A percentile compares a stretch with the other conserved stretches of the same genome.
Conservation (phyloP, 2,113 vertebrate genomes). For the Excalfactoria chinensis region DNA sequence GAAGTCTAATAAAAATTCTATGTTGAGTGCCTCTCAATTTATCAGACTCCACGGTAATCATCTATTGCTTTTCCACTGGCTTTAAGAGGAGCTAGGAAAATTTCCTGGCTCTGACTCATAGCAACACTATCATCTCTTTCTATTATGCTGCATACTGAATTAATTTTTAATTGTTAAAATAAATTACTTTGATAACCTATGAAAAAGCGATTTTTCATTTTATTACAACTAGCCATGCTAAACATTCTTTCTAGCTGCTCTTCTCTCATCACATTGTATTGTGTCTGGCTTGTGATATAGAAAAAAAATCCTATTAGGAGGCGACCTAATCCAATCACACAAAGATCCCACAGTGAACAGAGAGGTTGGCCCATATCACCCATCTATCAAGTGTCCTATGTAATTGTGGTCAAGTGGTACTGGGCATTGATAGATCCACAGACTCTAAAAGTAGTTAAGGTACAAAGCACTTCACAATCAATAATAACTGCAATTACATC, state of each 20-base stretch:
- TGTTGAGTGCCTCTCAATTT: background rate
- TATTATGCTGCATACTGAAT: background rate
- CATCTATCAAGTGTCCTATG: background rate
- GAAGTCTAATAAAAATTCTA: background rate
- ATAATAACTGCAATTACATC: background rate
- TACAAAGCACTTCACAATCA: background rate
- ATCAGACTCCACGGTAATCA: background rate
- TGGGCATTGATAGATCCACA: background rate
- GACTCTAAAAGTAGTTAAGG: background rate
- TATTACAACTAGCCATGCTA: background rate
- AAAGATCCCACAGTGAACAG: conserved; percentile 15
- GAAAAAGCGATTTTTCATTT: conserved; percentile 33
- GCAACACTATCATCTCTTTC: background rate
- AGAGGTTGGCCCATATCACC: background rate
- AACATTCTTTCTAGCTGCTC: conserved; percentile 4
- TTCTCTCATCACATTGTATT: conserved; percentile 30
- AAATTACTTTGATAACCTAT: background rate
- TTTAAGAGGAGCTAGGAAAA: background rate
- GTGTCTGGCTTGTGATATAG: conserved; percentile 24
- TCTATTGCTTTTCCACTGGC: background rate
- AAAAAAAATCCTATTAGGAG: conserved; percentile 57
- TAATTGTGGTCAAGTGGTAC: background rate
- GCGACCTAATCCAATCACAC: conserved; percentile 57
- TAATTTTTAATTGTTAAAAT: conserved; percentile 25
- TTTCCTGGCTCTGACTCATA: background rate